Conservation (phyloP, 2,797 vertebrate species). For the Chelidonichthys spinosus region DNA sequence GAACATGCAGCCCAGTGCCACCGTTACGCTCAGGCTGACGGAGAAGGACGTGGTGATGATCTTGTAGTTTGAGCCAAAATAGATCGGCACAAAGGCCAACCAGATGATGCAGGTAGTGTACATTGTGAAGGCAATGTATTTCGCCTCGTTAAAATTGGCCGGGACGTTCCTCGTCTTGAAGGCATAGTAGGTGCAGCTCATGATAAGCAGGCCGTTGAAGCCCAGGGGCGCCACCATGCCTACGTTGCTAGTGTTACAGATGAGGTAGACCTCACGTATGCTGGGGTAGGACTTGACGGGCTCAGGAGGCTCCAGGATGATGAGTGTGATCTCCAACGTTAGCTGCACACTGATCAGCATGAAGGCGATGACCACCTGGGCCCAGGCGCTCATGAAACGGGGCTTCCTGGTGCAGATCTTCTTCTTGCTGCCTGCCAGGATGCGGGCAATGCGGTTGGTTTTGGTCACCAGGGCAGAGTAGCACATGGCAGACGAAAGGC, state of each 20-base stretch:
- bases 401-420: conserved; percentile 98
- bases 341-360: conserved; percentile 95
- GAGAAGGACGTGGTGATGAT: conserved; percentile 99
- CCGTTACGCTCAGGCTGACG: conserved; percentile 97
- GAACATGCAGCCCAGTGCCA: conserved; percentile 99
- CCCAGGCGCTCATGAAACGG: conserved; percentile 98
- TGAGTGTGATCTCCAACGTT: conserved; percentile 91
- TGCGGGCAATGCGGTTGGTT: conserved; percentile 98
- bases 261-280: conserved; percentile 97
- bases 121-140: conserved; percentile 99
- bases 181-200: conserved; percentile 99
- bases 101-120: conserved; percentile 99
- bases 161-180: conserved; percentile 99
- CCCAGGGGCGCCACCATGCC: conserved; percentile 96
- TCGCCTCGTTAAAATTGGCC: conserved; percentile 98
- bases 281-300: conserved; percentile 96
- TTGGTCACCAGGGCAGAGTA: conserved; percentile 98
- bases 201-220: conserved; percentile 97
- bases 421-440: conserved; percentile 98
- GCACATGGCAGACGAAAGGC: conserved; percentile 97
- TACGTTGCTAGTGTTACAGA: conserved; percentile 98
- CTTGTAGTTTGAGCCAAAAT: conserved; percentile 99
- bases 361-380: conserved; percentile 95
- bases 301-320: conserved; percentile 96
- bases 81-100: conserved; percentile 98